Conservation (phyloP, 2,113 vertebrate species). For the Tretioscincus oriximinensis region DNA sequence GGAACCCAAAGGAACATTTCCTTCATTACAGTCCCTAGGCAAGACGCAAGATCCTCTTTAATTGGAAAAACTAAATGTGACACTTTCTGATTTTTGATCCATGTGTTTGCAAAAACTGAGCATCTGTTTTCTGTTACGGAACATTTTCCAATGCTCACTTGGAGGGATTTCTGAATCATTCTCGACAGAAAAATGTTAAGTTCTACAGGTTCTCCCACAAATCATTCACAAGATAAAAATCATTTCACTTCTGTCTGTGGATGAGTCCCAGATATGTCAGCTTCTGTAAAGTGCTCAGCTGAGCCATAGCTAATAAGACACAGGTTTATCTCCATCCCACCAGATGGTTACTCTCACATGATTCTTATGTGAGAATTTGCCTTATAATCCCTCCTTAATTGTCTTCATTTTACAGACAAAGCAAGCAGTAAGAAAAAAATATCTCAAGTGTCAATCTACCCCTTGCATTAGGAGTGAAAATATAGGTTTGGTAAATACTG, state of each 20-base stretch:
- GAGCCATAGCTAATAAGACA: neutral
- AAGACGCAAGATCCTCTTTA: no score
- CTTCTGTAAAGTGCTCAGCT: neutral
- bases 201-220: neutral
- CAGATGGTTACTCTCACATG: neutral
- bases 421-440: neutral
- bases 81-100: constrained; percentile 1
- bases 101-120: neutral
- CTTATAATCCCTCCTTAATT: neutral
- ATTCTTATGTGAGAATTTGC: neutral
- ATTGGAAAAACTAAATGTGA: no score
- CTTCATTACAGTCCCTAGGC: no score
- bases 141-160: neutral
- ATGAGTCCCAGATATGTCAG: neutral
- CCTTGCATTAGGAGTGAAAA: neutral
- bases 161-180: neutral
- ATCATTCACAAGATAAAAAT: neutral
- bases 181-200: neutral
- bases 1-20: no score
- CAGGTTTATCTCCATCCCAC: neutral
- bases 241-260: neutral
- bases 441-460: neutral
- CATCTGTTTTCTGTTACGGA: neutral
- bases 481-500: neutral
- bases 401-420: neutral